phyloP scores from a whole-genome alignment of 2,113 vertebrate genomes.

The Rutilus rutilus region DNA sequence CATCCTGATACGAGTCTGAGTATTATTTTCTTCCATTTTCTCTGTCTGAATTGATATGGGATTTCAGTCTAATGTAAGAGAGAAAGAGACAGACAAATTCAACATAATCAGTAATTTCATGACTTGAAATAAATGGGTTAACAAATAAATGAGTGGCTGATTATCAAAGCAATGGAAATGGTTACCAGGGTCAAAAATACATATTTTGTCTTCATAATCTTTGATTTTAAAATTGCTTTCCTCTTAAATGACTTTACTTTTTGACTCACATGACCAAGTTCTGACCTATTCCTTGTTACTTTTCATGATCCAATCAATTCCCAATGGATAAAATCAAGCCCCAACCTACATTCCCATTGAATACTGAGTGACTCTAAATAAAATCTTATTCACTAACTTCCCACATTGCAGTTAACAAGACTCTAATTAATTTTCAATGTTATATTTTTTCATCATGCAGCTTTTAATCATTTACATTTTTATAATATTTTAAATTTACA shows the following conservation, averaged over 20 bases:
- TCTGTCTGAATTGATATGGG: constrained; percentile 3
- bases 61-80: background rate
- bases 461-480: no score
- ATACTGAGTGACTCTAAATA: background rate
- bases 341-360: background rate
- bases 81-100: background rate
- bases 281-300: background rate
- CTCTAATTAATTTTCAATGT: background rate
- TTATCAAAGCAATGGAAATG: background rate
- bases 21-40: background rate
- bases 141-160: background rate
- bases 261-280: background rate
- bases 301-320: background rate
- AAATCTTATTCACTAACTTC: background rate
- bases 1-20: background rate
- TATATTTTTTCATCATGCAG: background rate
- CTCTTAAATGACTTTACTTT: background rate
- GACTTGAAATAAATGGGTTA: background rate
- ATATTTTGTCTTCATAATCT: background rate
- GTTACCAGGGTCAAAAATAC: background rate
- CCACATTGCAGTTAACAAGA: background rate
- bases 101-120: constrained; percentile 2
- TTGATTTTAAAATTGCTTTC: background rate
- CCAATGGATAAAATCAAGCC: no score
- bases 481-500: no score